phyloP scores from a whole-genome alignment of 2,888 invertebrate genomes.

The Microplitis deprimator region DNA sequence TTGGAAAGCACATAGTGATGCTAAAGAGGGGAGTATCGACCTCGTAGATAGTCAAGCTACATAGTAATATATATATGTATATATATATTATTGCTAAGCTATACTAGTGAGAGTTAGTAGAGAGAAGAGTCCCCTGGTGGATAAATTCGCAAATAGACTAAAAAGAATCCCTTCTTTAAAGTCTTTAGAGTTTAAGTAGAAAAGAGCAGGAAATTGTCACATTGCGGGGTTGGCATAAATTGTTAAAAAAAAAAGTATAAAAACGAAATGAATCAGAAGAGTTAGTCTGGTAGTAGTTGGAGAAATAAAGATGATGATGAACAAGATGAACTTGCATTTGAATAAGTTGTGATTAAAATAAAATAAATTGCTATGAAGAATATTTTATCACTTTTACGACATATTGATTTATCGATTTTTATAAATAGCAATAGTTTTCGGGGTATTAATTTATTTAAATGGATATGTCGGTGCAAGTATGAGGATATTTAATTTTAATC shows the following conservation, averaged over 20 bases:
- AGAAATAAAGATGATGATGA: not conserved
- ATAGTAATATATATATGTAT: not conserved
- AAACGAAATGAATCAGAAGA: not conserved
- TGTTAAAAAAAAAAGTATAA: not conserved
- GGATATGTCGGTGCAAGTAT: not conserved
- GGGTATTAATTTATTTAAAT: not conserved
- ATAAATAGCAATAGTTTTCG: not conserved
- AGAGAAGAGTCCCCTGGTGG: not conserved
- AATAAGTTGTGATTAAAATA: not conserved
- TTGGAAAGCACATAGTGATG: constrained; percentile 16
- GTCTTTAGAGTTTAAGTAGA: not conserved
- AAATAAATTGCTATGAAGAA: not conserved
- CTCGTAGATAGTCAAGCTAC: constrained; percentile 34
- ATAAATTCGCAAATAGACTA: constrained; percentile 1
- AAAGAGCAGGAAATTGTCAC: constrained; percentile 1
- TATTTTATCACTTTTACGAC: not conserved
- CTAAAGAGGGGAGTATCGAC: constrained; percentile 33
- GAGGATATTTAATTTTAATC: not conserved
- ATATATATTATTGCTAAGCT: not conserved
- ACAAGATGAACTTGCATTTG: not conserved
- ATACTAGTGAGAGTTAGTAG: not conserved
- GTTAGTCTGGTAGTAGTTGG: not conserved
- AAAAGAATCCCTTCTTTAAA: not conserved
- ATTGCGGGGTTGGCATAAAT: not conserved
- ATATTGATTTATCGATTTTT: not conserved